Evolutionary conservation across 2,113 vertebrate genomes (phyloP).

Genomic region (Mola mola): DNA sequence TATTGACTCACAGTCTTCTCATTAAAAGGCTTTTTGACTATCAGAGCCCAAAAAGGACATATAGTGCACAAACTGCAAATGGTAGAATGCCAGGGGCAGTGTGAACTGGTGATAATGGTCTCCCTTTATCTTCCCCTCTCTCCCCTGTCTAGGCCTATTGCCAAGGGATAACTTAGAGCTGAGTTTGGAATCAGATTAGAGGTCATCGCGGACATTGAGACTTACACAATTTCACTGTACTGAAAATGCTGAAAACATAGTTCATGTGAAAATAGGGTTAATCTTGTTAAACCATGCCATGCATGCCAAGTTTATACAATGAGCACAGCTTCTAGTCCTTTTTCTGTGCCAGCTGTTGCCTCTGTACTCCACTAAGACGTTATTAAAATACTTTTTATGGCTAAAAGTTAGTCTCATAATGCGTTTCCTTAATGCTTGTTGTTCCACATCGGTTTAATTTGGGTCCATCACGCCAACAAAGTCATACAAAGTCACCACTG

Average conservation of each 20-base stretch:
- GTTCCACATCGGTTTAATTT: slow-evolving; percentile 44
- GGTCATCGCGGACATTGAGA: slow-evolving; percentile 48
- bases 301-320: slow-evolving; percentile 72
- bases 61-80: slow-evolving; percentile 26
- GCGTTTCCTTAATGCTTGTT: slow-evolving; percentile 36
- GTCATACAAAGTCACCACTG: slow-evolving; percentile 57
- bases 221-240: slow-evolving; percentile 53
- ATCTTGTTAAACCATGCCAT: slow-evolving; percentile 67
- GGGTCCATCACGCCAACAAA: slow-evolving; percentile 38
- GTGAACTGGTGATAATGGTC: slow-evolving; percentile 30
- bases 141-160: slow-evolving; percentile 6
- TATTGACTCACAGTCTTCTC: slow-evolving; percentile 68
- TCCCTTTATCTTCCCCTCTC: slow-evolving; percentile 22
- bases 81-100: slow-evolving; percentile 13
- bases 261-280: slow-evolving; percentile 65
- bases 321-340: slow-evolving; percentile 48
- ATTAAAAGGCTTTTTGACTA: slow-evolving; percentile 48
- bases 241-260: slow-evolving; percentile 45
- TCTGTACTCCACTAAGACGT: slow-evolving; percentile 54
- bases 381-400: slow-evolving; percentile 47
- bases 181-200: slow-evolving; percentile 42
- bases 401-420: slow-evolving; percentile 48
- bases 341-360: slow-evolving; percentile 66
- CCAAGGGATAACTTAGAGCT: slow-evolving; percentile 20
- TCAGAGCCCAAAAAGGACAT: slow-evolving; percentile 41